phyloP scores from a whole-genome alignment of 2,888 invertebrate genomes.

The Apocheima hispidaria region DNA sequence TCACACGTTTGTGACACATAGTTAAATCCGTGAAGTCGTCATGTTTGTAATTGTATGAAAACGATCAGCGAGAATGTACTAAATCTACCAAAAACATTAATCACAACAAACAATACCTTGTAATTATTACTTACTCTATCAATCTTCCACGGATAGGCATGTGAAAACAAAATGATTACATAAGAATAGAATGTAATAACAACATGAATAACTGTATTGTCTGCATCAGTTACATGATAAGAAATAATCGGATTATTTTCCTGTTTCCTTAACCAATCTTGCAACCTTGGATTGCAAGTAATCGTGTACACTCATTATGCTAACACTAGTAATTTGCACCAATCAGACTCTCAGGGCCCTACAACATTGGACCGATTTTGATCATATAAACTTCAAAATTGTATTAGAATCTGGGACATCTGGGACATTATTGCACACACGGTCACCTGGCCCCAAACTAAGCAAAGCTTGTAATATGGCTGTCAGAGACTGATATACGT shows the following conservation, averaged over 20 bases:
- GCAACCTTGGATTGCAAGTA: neutral
- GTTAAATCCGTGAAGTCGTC: too few relatives aligned
- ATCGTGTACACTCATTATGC: neutral
- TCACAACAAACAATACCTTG: neutral
- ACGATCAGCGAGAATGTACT: too few relatives aligned
- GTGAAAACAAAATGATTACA: slow-evolving; percentile 35
- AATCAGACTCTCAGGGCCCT: too few relatives aligned
- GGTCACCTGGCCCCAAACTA: too few relatives aligned
- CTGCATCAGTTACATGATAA: slow-evolving; percentile 2
- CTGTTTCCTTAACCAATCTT: neutral
- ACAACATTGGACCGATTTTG: too few relatives aligned
- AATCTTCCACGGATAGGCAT: slow-evolving; percentile 55
- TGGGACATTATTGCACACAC: too few relatives aligned
- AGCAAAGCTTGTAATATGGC: too few relatives aligned
- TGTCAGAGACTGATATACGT: too few relatives aligned
- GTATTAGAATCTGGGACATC: neutral
- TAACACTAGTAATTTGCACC: too few relatives aligned
- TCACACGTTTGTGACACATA: too few relatives aligned
- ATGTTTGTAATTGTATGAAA: neutral
- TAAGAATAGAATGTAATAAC: slow-evolving; percentile 28
- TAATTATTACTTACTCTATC: slow-evolving; percentile 69
- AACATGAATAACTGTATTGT: neutral
- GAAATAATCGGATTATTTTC: slow-evolving; percentile 20
- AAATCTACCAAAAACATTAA: slow-evolving; percentile 3
- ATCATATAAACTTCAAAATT: too few relatives aligned